Evolutionary conservation across 2,113 vertebrate species (phyloP), one percentile per base, ranked within the genome.

Genomic region (Seriola dumerili): DNA sequence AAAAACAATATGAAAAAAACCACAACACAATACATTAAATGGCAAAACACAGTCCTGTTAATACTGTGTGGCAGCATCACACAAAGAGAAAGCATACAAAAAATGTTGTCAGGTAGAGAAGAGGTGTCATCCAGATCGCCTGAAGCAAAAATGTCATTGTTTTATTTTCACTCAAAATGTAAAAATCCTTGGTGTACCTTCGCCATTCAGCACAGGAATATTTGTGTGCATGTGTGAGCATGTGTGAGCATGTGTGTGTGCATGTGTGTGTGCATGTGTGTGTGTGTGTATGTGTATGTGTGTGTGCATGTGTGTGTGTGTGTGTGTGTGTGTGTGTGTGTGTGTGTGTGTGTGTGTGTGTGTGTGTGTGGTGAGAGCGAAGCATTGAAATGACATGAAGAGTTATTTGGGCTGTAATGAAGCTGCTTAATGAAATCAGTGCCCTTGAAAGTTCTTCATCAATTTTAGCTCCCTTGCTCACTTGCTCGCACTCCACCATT

Each of bases 391-490:
- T 92, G 96, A 95, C 95, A 95, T 93, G 92, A 96, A 95, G 89
- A 94, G 92, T 96, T 96, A 97, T 95, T 96, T 93, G 91, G 94
- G 93, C 93, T 66, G 90, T 95, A 96, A 96, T 95, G 95, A 96
- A 96, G 95, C 92, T 74, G 93, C 95, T 96, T 96, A 97, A 96
- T 96, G 96, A 97, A 96, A 96, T 95, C 95, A 94, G 95, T 96
- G 95, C 95, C 97, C 97, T 97, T 97, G 97, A 96, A 97, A 96
- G 95, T 96, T 96, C 96, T 95, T 96, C 96, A 96, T 95, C 96
- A 96, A 95, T 96, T 96, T 94, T 79, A 93, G 87, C 94, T 87
- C 94, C 94, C 81, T 88, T 80, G 84, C 88, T 91, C 90, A 78
- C 78, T 87, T 71, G 82, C 85, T 88, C 62, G 82, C 88, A 59